A percentile compares a stretch with the other conserved stretches of the same genome.
phyloP scores from a whole-genome alignment of 2,797 vertebrate species.

The Tangara arthus region DNA sequence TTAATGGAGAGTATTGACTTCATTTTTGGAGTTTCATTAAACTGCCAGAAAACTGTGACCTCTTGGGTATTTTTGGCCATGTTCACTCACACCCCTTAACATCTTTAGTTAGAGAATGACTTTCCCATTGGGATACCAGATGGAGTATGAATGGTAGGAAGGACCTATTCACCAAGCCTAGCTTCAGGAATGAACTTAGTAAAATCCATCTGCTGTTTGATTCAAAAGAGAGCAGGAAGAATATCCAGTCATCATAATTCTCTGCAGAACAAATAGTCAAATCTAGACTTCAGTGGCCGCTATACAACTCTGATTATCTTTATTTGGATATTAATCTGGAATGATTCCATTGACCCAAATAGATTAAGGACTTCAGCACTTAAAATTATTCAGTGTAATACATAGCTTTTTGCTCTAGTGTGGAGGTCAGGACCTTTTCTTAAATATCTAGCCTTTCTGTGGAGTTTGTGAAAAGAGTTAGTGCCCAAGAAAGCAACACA shows the following conservation, averaged over 20 bases:
- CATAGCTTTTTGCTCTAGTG: background rate
- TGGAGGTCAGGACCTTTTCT: background rate
- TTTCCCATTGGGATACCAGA: background rate
- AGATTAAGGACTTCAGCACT: background rate
- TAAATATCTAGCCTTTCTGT: background rate
- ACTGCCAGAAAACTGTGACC: constrained; percentile 27
- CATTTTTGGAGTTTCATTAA: constrained; percentile 48
- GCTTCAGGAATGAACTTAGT: background rate
- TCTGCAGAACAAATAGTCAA: background rate
- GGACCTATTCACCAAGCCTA: background rate
- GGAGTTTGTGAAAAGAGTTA: background rate
- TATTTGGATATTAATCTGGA: background rate
- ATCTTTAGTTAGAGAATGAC: background rate
- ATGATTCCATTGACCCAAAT: background rate
- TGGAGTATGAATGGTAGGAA: background rate
- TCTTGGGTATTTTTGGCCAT: constrained; percentile 8
- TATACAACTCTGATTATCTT: background rate
- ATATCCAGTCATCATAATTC: background rate
- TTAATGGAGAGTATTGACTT: constrained; percentile 32
- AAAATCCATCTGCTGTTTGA: background rate
- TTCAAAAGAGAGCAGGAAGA: background rate
- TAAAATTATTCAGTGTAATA: background rate
- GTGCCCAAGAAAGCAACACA: background rate
- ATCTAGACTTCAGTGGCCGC: background rate
- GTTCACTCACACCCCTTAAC: background rate